Evolutionary conservation across 2,888 invertebrate genomes (phyloP), one percentile per base, ranked within the genome.

Genomic region (Eupithecia insigniata): DNA sequence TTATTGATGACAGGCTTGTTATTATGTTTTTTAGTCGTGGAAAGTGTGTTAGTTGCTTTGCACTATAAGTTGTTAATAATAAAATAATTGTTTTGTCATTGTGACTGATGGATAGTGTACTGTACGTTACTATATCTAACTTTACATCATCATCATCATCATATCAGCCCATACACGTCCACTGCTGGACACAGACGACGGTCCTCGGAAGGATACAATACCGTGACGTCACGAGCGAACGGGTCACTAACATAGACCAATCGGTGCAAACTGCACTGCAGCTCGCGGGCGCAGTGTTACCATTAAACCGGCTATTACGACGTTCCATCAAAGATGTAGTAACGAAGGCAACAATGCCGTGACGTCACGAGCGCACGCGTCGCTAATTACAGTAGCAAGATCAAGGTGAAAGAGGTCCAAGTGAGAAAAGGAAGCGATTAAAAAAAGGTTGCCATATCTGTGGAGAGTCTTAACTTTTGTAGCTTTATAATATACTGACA

Each of bases 1-100:
- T 92, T 90, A 85, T 83, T 83, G 86, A 85, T 91, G 93, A 92
- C 91, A 91, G 90, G 76, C 84, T 87, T 83, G 89, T 91, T 91
- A 92, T 90, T 90, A 88, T 76, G 81, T 80, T 83, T 84, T 83
- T 84, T 84, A 82, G 81, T 82, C 84, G 81, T 84, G 39, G 87
- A 87, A 88, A 88, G 87, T 87, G 55, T 72, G 71, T 76, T 76
- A 66, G n/a, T 67, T 71, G n/a, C n/a, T n/a, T n/a, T n/a, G 69
- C 70, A 74, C 62, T 72, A 65, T 61, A 60, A 22, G 18, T 68
- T 70, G 73, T 39, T 78, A 77, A 64, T 69, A 68, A 55, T 66
- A 72, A 78, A 76, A 71, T 43, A 76, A 76, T 76, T 74, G 73
- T 77, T 73, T 67, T 77, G 77, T 77, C 73, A 76, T 14, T 43